Conservation (phyloP, 1,140 invertebrate genomes). For the Rhagoletis pomonella region DNA sequence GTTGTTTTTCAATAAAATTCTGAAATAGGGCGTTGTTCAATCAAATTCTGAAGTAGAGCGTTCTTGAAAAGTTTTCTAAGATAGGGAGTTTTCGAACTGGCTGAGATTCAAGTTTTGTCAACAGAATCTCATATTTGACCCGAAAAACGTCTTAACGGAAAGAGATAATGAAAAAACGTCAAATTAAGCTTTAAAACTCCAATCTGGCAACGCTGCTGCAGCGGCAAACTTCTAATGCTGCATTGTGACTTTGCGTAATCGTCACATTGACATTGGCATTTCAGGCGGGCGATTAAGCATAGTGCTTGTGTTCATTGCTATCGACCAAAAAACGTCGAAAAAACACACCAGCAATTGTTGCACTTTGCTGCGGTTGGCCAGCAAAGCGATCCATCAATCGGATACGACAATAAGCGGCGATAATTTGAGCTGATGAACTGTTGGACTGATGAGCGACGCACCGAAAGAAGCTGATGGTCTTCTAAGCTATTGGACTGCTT, state of each 20-base stretch:
- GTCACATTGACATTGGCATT: slow-evolving; percentile 49
- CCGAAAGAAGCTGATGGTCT: background rate
- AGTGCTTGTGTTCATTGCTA: background rate
- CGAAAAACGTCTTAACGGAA: no score
- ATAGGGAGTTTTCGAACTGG: no score
- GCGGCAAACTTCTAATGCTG: slow-evolving; percentile 44
- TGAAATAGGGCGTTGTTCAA: no score
- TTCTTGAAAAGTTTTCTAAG: no score
- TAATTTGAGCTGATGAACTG: slow-evolving; percentile 8
- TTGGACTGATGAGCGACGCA: background rate
- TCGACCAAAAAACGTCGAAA: background rate
- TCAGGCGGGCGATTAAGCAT: slow-evolving; percentile 22
- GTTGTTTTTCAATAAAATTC: no score
- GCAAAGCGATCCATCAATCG: slow-evolving; percentile 20
- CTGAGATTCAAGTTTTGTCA: no score
- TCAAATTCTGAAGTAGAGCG: no score
- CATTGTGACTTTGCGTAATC: background rate
- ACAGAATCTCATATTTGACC: no score
- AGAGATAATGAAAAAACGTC: no score
- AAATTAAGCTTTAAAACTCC: no score
- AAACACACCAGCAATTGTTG: background rate
- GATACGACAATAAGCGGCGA: background rate
- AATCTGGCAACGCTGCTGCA: no score
- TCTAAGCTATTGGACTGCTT: background rate
- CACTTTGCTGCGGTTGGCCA: slow-evolving; percentile 12